Evolutionary conservation across 2,888 invertebrate species (phyloP), one percentile per base, ranked within the genome.

Genomic region (Scaptomyza reducta): DNA sequence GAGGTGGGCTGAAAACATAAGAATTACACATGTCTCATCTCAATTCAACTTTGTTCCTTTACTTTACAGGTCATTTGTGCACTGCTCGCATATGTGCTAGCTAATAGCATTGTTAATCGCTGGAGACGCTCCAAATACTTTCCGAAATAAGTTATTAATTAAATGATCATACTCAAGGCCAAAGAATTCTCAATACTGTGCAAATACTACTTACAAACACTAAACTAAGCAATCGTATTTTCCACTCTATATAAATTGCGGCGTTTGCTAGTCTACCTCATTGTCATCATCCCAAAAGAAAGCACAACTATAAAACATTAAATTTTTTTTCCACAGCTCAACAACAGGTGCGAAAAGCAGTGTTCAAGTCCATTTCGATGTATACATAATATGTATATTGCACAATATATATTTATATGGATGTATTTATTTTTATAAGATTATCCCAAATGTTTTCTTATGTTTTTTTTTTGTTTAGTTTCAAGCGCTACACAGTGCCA

Each of bases 121-220:
- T 90, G 90, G 90, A 86, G 90, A 57, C 90, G 90, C 58, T 90
- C 90, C 27, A 90, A 90, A 76, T 90, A 90, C 68, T 90, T 87
- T 61, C 67, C 89, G 14, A 90, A 90, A 78, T 90, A 89, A 70
- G 54, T 60, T 33, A 16, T 6, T 18, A 10, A 10, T 47, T n/a
- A 27, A 45, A 57, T 62, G 51, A 72, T 58, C 77, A 74, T 73
- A 88, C 74, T 75, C 73, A 76, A 87, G 82, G 88, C 87, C 87
- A 88, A 88, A 89, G 89, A 88, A 85, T 83, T 87, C 79, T 77
- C 76, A 77, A 72, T 68, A 70, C 53, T 71, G 69, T 71, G 71
- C 68, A 77, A 70, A 69, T 74, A 74, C 64, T 57, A 49, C 49
- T 42, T 22, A 38, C 14, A 35, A 18, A 29, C 22, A 55, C 51